Evolutionary conservation across 2,888 invertebrate genomes (phyloP).

Genomic region (Cheilosia grossa): DNA sequence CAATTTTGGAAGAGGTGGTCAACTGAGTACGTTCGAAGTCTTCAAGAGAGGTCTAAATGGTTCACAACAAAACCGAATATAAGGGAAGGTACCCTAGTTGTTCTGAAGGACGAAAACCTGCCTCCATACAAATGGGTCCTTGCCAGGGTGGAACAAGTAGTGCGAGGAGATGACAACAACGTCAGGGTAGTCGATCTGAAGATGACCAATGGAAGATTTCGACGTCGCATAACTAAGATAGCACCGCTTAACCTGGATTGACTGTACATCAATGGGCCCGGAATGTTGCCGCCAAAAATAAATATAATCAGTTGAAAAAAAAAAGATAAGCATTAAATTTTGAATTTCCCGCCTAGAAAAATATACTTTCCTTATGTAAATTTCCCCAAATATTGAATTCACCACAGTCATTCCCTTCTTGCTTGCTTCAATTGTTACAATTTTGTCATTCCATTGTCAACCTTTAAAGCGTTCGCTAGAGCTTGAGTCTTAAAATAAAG

Average conservation of each 20-base stretch:
- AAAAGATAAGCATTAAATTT: too few relatives aligned
- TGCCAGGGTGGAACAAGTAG: constrained; percentile 6
- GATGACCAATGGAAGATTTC: constrained; percentile 18
- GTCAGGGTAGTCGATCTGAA: constrained; percentile 31
- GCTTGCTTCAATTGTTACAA: too few relatives aligned
- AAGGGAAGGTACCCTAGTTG: constrained; percentile 15
- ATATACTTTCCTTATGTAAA: too few relatives aligned
- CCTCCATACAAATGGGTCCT: constrained; percentile 17
- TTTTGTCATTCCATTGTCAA: too few relatives aligned
- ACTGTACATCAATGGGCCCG: too few relatives aligned
- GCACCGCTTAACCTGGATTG: background rate
- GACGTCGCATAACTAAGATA: constrained; percentile 28
- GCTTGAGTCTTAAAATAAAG: too few relatives aligned
- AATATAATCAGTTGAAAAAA: too few relatives aligned
- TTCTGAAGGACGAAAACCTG: constrained; percentile 39
- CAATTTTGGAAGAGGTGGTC: constrained; percentile 10
- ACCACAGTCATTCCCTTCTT: too few relatives aligned
- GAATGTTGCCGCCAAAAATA: too few relatives aligned
- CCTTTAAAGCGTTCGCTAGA: too few relatives aligned
- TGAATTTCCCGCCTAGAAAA: too few relatives aligned
- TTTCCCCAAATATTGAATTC: too few relatives aligned
- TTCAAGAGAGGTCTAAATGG: constrained; percentile 1
- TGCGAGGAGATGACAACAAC: constrained; percentile 19
- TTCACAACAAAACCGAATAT: constrained; percentile 6
- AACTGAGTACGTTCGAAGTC: constrained; percentile 6